Conservation (phyloP, 2,888 invertebrate genomes). For the Quadroppia sp. region DNA sequence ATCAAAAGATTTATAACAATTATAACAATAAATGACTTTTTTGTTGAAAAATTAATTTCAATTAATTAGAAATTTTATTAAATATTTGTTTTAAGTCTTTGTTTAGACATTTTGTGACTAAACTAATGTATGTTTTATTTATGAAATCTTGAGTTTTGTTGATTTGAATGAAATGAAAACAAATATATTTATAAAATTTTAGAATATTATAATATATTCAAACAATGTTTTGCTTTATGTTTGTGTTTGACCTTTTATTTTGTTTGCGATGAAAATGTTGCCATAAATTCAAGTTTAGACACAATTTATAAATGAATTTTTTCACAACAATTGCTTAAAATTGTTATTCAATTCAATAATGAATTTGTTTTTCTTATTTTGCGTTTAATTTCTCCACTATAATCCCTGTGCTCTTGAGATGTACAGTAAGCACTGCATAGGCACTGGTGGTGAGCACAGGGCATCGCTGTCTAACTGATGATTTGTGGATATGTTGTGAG, state of each 20-base stretch:
- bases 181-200: not conserved
- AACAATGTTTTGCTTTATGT: not conserved
- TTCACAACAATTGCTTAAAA: not conserved
- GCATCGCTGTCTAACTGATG: not conserved
- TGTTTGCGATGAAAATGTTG: not conserved
- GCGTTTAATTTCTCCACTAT: not conserved
- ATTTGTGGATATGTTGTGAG: not conserved
- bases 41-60: no score
- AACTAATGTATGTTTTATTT: no score
- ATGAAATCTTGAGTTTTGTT: no score
- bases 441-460: not conserved
- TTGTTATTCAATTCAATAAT: not conserved
- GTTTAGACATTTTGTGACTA: no score
- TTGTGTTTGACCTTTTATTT: not conserved
- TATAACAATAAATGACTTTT: no score
- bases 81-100: no score
- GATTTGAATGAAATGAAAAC: not conserved
- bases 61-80: no score
- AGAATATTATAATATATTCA: not conserved
- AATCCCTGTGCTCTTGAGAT: not conserved
- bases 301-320: not conserved
- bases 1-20: no score
- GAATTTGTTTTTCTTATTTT: not conserved
- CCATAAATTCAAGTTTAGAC: not conserved
- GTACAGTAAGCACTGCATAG: not conserved